A percentile compares a stretch with the other conserved stretches of the same genome.
phyloP scores from a whole-genome alignment of 2,113 vertebrate genomes.

The Mesocricetus auratus region DNA sequence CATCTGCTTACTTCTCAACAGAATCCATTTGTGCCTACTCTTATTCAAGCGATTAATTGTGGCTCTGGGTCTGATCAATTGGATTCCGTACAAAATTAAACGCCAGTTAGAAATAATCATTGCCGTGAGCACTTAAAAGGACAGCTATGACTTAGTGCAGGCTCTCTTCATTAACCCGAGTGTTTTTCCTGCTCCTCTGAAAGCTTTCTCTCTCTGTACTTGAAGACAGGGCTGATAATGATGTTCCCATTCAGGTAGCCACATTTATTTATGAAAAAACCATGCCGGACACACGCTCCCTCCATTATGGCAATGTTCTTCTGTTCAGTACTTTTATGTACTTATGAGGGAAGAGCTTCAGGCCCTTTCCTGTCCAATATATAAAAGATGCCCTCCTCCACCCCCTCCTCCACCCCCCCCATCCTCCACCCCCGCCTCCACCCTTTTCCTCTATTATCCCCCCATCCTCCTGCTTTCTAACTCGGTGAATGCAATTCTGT shows the following conservation, averaged over 20 bases:
- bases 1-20: background rate
- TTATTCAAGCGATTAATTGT: slow-evolving; percentile 64
- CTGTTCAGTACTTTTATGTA: slow-evolving; percentile 43
- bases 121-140: slow-evolving; percentile 72
- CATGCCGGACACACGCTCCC: background rate
- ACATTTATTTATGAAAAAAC: slow-evolving; percentile 61
- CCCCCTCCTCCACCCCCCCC: too few relatives aligned
- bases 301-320: background rate
- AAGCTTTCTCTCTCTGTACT: slow-evolving; percentile 40
- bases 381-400: background rate
- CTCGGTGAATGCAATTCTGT: slow-evolving; percentile 58
- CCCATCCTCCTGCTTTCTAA: slow-evolving; percentile 45
- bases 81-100: slow-evolving; percentile 75
- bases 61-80: slow-evolving; percentile 69
- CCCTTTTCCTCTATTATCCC: background rate
- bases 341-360: slow-evolving; percentile 52
- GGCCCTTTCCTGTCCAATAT: slow-evolving; percentile 30
- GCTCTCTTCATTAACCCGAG: slow-evolving; percentile 68
- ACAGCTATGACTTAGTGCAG: slow-evolving; percentile 59
- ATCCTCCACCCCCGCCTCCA: background rate
- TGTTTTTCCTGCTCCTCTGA: slow-evolving; percentile 50
- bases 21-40: slow-evolving; percentile 42
- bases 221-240: slow-evolving; percentile 63
- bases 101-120: slow-evolving; percentile 67
- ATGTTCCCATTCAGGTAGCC: slow-evolving; percentile 48